phyloP scores from a whole-genome alignment of 2,113 vertebrate genomes.

The Crypturellus undulatus region DNA sequence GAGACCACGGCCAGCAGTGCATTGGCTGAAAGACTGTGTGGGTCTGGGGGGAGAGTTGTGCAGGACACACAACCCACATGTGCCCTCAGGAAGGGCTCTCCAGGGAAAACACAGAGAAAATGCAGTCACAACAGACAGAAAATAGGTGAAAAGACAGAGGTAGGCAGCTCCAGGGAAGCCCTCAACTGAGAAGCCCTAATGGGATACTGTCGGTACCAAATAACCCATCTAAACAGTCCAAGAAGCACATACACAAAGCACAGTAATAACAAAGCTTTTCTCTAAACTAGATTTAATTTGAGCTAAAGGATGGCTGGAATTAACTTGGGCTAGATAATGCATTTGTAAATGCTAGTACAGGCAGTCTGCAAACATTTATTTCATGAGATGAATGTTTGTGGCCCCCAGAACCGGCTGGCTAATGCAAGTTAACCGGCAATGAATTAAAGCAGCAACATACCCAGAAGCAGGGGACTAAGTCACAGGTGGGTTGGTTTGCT shows the following conservation, averaged over 20 bases:
- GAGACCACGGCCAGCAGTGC: not conserved
- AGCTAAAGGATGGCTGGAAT: slow-evolving; percentile 64
- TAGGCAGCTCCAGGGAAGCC: not conserved
- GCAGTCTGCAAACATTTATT: slow-evolving; percentile 57
- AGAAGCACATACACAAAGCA: not conserved
- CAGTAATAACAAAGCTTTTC: slow-evolving; percentile 25
- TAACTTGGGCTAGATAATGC: slow-evolving; percentile 53
- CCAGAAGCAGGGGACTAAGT: not conserved
- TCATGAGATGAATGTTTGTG: slow-evolving; percentile 43
- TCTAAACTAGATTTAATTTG: slow-evolving; percentile 55
- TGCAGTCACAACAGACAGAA: not conserved
- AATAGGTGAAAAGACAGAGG: not conserved
- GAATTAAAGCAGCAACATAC: not conserved
- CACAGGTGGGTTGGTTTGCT: slow-evolving; percentile 14
- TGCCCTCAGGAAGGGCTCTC: not conserved
- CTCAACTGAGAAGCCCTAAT: not conserved
- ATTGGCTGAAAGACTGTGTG: not conserved
- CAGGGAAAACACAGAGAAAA: not conserved
- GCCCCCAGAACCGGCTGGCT: slow-evolving; percentile 54
- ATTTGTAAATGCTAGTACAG: slow-evolving; percentile 54
- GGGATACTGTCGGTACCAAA: not conserved
- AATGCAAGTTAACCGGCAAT: slow-evolving; percentile 49
- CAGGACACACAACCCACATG: rapidly evolving
- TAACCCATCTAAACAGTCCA: not conserved
- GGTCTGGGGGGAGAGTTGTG: not conserved